Conservation (phyloP, 2,113 vertebrate species). For the Electrona antarctica region DNA sequence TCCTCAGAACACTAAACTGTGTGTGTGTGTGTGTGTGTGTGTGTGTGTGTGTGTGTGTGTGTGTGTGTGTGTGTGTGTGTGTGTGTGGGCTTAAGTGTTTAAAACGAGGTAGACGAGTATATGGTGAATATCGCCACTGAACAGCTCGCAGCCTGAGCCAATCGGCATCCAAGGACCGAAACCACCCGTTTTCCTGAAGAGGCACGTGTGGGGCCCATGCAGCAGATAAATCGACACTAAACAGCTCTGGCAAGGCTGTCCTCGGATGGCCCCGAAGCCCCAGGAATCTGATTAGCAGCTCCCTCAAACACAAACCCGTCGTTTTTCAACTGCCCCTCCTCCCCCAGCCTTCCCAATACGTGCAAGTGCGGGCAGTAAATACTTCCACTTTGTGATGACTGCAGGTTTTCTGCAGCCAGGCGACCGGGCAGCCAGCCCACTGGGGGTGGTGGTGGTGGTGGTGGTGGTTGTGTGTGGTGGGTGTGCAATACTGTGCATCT, state of each 20-base stretch:
- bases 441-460: slow-evolving; percentile 20
- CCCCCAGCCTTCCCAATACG: slow-evolving; percentile 48
- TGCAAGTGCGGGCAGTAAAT: slow-evolving; percentile 74
- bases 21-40: no score
- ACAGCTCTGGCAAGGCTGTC: slow-evolving; percentile 49
- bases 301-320: slow-evolving; percentile 71
- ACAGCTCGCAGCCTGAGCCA: no score
- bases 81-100: no score
- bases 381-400: slow-evolving; percentile 82
- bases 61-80: no score
- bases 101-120: no score
- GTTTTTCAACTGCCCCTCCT: slow-evolving; percentile 70
- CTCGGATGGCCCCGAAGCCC: slow-evolving; percentile 65
- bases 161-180: no score
- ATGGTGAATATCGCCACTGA: no score
- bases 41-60: no score
- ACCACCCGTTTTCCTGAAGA: no score
- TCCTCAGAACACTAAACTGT: no score
- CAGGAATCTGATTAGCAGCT: slow-evolving; percentile 73
- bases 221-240: slow-evolving; percentile 41
- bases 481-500: no score
- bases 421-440: slow-evolving; percentile 67
- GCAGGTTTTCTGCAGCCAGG: slow-evolving; percentile 75
- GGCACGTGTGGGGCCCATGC: background rate
- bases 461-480: no score